Conservation (phyloP, 1,140 invertebrate species). For the Hypsibius dujardini region DNA sequence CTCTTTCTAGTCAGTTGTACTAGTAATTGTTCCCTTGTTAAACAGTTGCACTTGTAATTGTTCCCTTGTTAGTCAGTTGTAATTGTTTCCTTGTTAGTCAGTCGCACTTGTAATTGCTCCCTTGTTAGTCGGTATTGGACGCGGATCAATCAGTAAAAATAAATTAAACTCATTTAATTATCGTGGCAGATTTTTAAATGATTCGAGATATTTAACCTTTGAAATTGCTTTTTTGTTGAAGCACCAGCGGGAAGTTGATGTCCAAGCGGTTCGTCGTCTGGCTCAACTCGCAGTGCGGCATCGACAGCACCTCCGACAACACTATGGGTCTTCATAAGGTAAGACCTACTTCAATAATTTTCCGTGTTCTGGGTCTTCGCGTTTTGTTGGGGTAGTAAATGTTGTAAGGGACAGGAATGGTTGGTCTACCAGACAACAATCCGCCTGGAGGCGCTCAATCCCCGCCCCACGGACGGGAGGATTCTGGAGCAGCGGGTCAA, state of each 20-base stretch:
- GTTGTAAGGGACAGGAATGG: background rate
- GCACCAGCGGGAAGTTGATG: slow-evolving; percentile 12
- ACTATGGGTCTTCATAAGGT: slow-evolving; percentile 14
- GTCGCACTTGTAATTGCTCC: too few relatives aligned
- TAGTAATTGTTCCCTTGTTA: too few relatives aligned
- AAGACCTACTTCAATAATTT: background rate
- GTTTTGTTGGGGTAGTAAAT: background rate
- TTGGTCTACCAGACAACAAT: slow-evolving; percentile 15
- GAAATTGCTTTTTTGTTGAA: background rate
- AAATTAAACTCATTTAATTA: too few relatives aligned
- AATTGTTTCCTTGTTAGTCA: too few relatives aligned
- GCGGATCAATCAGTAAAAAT: too few relatives aligned
- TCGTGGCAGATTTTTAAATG: too few relatives aligned
- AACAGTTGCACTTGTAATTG: too few relatives aligned
- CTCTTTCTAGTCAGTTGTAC: too few relatives aligned
- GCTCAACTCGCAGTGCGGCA: slow-evolving; percentile 9
- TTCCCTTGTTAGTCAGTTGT: too few relatives aligned
- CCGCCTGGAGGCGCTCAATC: slow-evolving; percentile 1
- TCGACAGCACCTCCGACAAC: slow-evolving; percentile 16
- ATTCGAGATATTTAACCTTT: too few relatives aligned
- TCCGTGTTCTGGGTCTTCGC: background rate
- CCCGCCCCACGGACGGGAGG: background rate
- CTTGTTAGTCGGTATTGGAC: too few relatives aligned
- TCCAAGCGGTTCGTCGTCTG: slow-evolving; percentile 13
- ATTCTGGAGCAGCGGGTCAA: slow-evolving; percentile 15